Conservation (phyloP, 1,140 invertebrate species). For the Bombus soroeensis region DNA sequence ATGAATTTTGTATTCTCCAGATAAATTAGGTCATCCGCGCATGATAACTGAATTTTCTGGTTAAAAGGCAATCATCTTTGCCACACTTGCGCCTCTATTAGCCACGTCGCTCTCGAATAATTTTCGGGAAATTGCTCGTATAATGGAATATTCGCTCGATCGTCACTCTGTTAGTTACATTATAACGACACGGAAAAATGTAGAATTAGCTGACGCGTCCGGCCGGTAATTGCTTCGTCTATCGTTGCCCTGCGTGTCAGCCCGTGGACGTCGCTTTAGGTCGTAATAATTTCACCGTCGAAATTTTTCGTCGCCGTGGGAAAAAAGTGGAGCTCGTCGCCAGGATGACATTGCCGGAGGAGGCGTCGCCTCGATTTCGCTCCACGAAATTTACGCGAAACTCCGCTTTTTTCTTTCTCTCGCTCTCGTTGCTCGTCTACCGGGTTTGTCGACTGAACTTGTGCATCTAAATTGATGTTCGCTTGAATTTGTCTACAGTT, state of each 20-base stretch:
- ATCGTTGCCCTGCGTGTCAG: conserved; percentile 18
- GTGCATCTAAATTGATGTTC: conserved; percentile 4
- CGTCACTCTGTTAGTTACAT: conserved; percentile 51
- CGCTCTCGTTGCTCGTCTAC: neutral
- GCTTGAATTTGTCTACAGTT: neutral
- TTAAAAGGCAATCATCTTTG: conserved; percentile 64
- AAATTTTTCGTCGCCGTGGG: conserved; percentile 1
- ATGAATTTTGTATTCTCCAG: conserved; percentile 40
- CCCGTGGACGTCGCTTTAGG: conserved; percentile 16
- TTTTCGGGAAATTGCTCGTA: conserved; percentile 61
- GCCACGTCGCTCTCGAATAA: conserved; percentile 36
- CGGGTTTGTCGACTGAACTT: neutral
- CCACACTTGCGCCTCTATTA: conserved; percentile 43
- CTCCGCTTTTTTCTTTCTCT: neutral
- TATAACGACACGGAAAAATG: conserved; percentile 27
- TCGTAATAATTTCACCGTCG: conserved; percentile 20
- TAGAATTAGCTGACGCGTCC: conserved; percentile 41
- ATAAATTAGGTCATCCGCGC: conserved; percentile 52
- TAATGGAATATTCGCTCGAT: conserved; percentile 60
- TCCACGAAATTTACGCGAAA: conserved; percentile 25
- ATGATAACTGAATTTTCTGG: conserved; percentile 55
- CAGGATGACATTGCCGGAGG: neutral
- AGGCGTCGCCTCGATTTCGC: conserved; percentile 1
- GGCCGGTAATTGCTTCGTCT: conserved; percentile 44
- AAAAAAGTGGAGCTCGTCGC: neutral